Base-by-base conservation (phyloP, 2,888 invertebrate genomes). In the Apoda limacodes region DNA sequence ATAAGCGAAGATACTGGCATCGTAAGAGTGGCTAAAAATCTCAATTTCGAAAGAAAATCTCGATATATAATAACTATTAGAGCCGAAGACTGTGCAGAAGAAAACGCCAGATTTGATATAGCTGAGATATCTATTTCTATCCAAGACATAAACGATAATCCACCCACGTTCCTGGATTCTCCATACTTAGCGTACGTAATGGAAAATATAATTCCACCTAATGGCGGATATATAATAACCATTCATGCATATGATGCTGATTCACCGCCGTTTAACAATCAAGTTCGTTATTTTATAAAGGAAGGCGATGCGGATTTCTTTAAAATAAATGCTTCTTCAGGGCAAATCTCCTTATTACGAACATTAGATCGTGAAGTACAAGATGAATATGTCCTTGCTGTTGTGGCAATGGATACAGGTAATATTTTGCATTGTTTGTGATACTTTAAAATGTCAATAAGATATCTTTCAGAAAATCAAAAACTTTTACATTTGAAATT, bases 321-420 rank as follows among this genome's bases (percentile, higher is more conserved):
- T 70, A 87, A 89, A 53, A 93, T 98, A 53, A 93, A 96, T 70
- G 92, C 95, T 4, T 90, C 92, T 31, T 92, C 92, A 23, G 98
- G 97, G 15, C 93, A 94, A 67, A 92, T 97, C 58, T 90, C 90
- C 34, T 83, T 95, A 45, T 82, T 92, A 48, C 82, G 90, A 50
- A 88, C 92, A 0, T 74, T 95, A 54, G 95, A 95, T 70, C 84
- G 95, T 30, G 95, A 95, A 80, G 72, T 85, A 40, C 90, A 93
- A 54, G 85, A 89, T 38, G 92, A 92, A 71, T 94, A 94, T 60
- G 87, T 88, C 29, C 80, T 95, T 44, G 92, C 93, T 2, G 82
- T 95, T 30, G 92, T 94, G 37, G 95, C 95, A 36, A 94, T 95
- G 92, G 95, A 95, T 82, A 93, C 94, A 48, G 95, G 95, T 94